A percentile compares a stretch with the other conserved stretches of the same genome.
Conservation (phyloP, 2,888 invertebrate species). For the Netelia virgata region DNA sequence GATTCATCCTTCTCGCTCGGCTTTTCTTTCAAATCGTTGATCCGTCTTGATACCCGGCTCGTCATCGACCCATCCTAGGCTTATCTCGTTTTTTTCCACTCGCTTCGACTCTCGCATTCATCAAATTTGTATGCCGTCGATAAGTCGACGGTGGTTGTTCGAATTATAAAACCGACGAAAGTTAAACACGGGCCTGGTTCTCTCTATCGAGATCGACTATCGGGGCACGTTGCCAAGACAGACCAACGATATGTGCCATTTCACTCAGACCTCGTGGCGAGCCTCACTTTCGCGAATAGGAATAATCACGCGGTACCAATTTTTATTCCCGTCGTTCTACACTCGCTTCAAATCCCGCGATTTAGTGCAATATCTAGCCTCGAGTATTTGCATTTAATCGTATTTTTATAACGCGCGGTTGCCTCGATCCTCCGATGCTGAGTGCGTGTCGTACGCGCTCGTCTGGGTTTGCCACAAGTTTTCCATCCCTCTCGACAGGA, state of each 20-base stretch:
- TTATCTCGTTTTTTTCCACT: neutral
- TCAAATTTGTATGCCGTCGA: conserved; percentile 70
- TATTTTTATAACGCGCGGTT: conserved; percentile 34
- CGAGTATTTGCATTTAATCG: conserved; percentile 65
- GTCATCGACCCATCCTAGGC: conserved; percentile 12
- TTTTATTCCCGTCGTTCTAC: conserved; percentile 25
- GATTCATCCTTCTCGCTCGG: conserved; percentile 28
- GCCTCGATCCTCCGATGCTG: conserved; percentile 21
- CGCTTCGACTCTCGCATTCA: neutral
- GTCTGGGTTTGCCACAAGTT: conserved; percentile 42
- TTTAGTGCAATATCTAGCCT: conserved; percentile 36
- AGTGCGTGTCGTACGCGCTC: neutral
- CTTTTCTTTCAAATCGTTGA: conserved; percentile 39
- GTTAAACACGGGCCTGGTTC: conserved; percentile 50
- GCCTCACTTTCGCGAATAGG: neutral
- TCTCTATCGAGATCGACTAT: conserved; percentile 49
- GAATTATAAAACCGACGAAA: conserved; percentile 70
- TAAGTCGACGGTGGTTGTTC: conserved; percentile 70
- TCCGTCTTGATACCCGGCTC: conserved; percentile 3
- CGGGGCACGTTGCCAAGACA: conserved; percentile 73
- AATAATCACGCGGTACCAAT: neutral
- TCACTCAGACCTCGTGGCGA: conserved; percentile 60
- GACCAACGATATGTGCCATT: conserved; percentile 70
- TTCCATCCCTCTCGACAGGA: conserved; percentile 31
- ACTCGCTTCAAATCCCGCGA: conserved; percentile 13